These are phyloP conservation scores for Sebastes cheni DNA, from an alignment of 2,797 vertebrate genomes.

Conservation along the genomic window DNA sequence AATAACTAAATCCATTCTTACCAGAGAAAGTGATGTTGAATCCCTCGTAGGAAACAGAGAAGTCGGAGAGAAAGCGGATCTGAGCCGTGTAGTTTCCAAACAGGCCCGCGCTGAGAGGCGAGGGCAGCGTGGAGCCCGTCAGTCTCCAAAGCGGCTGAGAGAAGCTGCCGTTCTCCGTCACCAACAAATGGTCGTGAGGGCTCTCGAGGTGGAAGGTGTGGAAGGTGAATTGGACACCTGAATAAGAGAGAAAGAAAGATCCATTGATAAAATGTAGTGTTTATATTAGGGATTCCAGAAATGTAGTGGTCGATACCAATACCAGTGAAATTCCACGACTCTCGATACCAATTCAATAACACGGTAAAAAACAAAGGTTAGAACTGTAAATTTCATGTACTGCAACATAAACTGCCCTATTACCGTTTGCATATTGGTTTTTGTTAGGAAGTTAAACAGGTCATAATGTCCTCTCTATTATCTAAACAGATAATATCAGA, in stretches of 20 bases:
- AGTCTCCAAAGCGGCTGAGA: constrained; percentile 91
- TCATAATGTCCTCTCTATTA: too few relatives aligned
- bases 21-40: constrained; percentile 99
- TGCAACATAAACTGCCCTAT: rapidly evolving
- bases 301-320: too few relatives aligned
- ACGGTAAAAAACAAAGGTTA: too few relatives aligned
- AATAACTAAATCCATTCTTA: constrained; percentile 57
- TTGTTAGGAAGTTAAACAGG: too few relatives aligned
- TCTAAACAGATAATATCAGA: too few relatives aligned
- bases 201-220: constrained; percentile 98
- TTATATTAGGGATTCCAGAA: background rate
- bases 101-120: constrained; percentile 92
- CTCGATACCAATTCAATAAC: too few relatives aligned
- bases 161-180: constrained; percentile 96
- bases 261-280: background rate
- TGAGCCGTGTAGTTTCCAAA: constrained; percentile 97
- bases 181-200: constrained; percentile 93
- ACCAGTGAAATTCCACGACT: too few relatives aligned
- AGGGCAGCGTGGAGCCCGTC: constrained; percentile 91
- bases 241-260: background rate
- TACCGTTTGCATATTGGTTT: too few relatives aligned
- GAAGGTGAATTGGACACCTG: constrained; percentile 97
- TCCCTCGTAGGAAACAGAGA: constrained; percentile 98
- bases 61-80: constrained; percentile 97
- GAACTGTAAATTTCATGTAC: too few relatives aligned